Conservation (phyloP, 2,113 vertebrate species). For the Hyperopisus bebe region DNA sequence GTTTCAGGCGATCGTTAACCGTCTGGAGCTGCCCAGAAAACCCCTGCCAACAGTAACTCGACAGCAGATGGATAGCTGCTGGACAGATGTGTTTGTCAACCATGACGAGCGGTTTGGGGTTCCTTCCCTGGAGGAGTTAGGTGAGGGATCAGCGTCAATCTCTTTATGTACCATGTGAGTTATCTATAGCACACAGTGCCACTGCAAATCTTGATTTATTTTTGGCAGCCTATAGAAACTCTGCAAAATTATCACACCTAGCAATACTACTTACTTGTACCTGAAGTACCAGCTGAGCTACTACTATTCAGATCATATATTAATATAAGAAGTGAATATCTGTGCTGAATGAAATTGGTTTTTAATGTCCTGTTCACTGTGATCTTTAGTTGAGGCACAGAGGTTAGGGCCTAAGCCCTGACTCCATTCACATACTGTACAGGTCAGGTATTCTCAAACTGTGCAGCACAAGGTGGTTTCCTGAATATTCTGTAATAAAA, state of each 20-base stretch:
- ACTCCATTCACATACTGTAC: neutral
- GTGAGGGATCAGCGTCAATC: slow-evolving; percentile 14
- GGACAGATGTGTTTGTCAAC: slow-evolving; percentile 21
- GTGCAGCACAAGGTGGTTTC: neutral
- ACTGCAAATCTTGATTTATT: neutral
- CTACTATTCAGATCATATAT: neutral
- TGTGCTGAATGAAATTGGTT: neutral
- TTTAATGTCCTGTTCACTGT: neutral
- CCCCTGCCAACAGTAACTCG: slow-evolving; percentile 27
- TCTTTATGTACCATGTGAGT: neutral
- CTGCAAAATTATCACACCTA: neutral
- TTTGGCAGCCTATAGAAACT: neutral
- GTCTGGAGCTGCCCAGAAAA: slow-evolving; percentile 33
- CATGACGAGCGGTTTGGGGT: slow-evolving; percentile 37
- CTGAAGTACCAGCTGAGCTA: neutral
- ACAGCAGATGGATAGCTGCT: slow-evolving; percentile 31
- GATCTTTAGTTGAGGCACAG: neutral
- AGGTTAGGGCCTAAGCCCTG: neutral
- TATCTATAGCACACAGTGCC: neutral
- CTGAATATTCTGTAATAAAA: neutral
- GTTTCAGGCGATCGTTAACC: slow-evolving; percentile 39
- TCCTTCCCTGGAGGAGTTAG: slow-evolving; percentile 39
- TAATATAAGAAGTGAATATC: neutral
- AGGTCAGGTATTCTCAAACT: neutral
- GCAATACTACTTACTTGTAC: neutral